phyloP scores from a whole-genome alignment of 2,888 invertebrate genomes.

The Dermolepida albohirtum region DNA sequence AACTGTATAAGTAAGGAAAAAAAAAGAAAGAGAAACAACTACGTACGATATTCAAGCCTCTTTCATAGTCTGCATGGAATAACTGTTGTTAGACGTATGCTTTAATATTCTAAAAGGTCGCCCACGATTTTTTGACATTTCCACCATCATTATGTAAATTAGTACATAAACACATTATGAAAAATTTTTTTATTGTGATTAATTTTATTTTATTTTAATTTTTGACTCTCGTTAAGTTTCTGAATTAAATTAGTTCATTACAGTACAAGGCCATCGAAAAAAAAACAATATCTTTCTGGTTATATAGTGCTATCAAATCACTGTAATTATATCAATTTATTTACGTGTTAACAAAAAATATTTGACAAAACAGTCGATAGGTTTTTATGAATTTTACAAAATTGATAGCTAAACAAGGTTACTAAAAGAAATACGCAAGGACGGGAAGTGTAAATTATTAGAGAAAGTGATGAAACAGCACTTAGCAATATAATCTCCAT shows the following conservation, averaged over 20 bases:
- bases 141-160: neutral
- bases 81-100: slow-evolving; percentile 3
- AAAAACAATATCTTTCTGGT: neutral
- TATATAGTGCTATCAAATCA: no score
- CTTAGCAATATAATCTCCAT: no score
- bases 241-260: slow-evolving; percentile 5
- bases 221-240: no score
- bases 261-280: slow-evolving; percentile 10
- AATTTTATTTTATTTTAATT: slow-evolving; percentile 11
- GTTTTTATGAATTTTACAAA: no score
- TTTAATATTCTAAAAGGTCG: neutral
- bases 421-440: no score
- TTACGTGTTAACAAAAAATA: no score
- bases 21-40: neutral
- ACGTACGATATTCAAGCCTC: neutral
- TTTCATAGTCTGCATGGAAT: slow-evolving; percentile 1
- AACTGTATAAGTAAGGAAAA: neutral
- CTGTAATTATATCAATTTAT: no score
- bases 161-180: neutral
- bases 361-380: no score
- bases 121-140: slow-evolving; percentile 10
- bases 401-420: no score
- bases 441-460: no score
- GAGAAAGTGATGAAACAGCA: no score
- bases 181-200: neutral